Base-by-base conservation (phyloP, 2,797 vertebrate species). In the Danionella dracula region DNA sequence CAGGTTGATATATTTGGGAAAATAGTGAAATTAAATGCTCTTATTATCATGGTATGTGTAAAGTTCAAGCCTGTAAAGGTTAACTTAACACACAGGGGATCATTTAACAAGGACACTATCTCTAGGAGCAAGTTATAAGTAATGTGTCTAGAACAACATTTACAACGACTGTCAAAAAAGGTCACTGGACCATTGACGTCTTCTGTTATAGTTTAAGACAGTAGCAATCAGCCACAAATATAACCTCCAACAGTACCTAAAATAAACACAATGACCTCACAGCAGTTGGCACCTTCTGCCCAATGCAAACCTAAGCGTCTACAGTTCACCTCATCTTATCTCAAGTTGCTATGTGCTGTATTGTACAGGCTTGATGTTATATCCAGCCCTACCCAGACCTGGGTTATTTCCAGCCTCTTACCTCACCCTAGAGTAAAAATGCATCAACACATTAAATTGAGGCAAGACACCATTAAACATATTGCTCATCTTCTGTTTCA, bases 401-500 rank as follows among this genome's bases (percentile, higher is more conserved):
- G 45, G 46, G 34, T 77, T 84, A 84, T 85, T 87, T 80, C 66
- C 66, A 72, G 79, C 51, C 27, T 49, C 65, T 82, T 76, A 80
- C 74, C 79, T 87, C 79, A 82, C 78, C 73, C 61, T 64, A 53
- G 48, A 77, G 75, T 70, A 74, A 83, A 78, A 76, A 76, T 71
- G 78, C 69, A 71, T 72, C 77, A 66, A 72, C 73, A 56, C 10
- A 35, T 55, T 70, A 68, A 61, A 71, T 51, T 62, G 53, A 80
- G 73, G 73, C 71, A 55, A 77, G 70, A 48, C 73, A 71, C 75
- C 64, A 78, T 71, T 82, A 78, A 61, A 68, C 75, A 79, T 57
- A 66, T 59, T 73, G 71, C 54, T 68, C 73, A 67, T 69, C 44
- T 17, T 61, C 69, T 70, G 34, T 21, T 49, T 63, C 55, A 34